phyloP scores from a whole-genome alignment of 2,888 invertebrate genomes.

The Autographa pulchrina region DNA sequence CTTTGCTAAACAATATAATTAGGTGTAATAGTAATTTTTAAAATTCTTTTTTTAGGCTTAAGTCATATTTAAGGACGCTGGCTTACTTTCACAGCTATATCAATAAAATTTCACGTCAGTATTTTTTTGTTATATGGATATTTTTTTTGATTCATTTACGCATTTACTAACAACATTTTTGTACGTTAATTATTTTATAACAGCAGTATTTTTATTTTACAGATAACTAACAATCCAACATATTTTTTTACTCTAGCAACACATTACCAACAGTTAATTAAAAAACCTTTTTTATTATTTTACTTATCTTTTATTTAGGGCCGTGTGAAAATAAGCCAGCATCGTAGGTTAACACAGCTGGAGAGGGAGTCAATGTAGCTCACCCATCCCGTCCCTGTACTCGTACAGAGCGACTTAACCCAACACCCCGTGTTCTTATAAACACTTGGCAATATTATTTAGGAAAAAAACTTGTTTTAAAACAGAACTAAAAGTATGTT shows the following conservation, averaged over 20 bases:
- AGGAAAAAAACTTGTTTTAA: background rate
- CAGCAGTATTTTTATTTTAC: background rate
- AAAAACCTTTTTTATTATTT: too few species aligned
- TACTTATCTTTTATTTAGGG: background rate
- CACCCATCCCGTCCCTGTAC: constrained; percentile 45
- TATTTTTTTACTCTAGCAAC: background rate
- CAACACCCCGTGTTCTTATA: constrained; percentile 43
- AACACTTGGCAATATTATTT: constrained; percentile 36
- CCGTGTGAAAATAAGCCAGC: constrained; percentile 68
- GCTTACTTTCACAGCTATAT: constrained; percentile 65
- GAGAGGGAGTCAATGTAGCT: constrained; percentile 81
- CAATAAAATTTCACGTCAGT: constrained; percentile 23
- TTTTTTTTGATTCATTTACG: background rate
- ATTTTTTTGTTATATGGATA: constrained; percentile 7
- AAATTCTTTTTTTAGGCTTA: constrained; percentile 67
- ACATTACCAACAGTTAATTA: background rate
- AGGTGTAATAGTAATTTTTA: constrained; percentile 60
- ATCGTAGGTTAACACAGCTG: constrained; percentile 75
- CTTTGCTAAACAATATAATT: constrained; percentile 55
- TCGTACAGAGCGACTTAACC: constrained; percentile 34
- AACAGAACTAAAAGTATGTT: too few species aligned
- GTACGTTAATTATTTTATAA: background rate
- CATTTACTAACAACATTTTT: constrained; percentile 4
- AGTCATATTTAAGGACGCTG: constrained; percentile 67
- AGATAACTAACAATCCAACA: background rate